Conservation (phyloP, 2,888 invertebrate species). For the Conistra vaccinii region DNA sequence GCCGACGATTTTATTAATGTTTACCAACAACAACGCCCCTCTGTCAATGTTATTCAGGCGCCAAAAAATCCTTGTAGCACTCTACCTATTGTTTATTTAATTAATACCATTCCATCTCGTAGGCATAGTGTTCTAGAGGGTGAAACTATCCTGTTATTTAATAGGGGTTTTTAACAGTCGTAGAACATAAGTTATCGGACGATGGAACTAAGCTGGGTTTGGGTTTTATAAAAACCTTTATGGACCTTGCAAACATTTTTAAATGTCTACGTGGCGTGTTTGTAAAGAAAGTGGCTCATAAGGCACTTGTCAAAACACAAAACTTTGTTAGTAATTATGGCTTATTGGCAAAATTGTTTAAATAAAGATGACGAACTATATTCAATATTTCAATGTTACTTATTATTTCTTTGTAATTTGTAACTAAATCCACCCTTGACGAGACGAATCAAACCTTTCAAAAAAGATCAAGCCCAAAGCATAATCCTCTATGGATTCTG, state of each 20-base stretch:
- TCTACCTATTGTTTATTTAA: neutral
- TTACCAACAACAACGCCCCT: no score
- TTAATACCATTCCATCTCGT: neutral
- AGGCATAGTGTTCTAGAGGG: neutral
- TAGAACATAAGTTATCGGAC: no score
- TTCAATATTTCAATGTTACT: neutral
- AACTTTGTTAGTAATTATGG: neutral
- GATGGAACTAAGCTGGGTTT: no score
- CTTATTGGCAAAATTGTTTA: neutral
- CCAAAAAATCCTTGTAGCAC: no score
- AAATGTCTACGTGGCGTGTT: neutral
- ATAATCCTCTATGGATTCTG: conserved; percentile 41
- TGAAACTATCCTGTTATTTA: no score
- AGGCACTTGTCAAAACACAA: neutral
- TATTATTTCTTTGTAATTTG: conserved; percentile 4
- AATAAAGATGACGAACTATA: neutral
- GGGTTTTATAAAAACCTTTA: neutral
- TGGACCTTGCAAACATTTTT: neutral
- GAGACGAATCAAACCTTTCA: conserved; percentile 1
- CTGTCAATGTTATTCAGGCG: no score
- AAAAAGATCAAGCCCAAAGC: conserved; percentile 13
- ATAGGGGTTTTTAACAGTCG: no score
- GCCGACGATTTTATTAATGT: no score
- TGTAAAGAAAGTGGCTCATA: neutral
- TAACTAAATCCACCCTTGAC: neutral